Base-by-base conservation (phyloP, 2,797 vertebrate species). In the Champsocephalus gunnari region DNA sequence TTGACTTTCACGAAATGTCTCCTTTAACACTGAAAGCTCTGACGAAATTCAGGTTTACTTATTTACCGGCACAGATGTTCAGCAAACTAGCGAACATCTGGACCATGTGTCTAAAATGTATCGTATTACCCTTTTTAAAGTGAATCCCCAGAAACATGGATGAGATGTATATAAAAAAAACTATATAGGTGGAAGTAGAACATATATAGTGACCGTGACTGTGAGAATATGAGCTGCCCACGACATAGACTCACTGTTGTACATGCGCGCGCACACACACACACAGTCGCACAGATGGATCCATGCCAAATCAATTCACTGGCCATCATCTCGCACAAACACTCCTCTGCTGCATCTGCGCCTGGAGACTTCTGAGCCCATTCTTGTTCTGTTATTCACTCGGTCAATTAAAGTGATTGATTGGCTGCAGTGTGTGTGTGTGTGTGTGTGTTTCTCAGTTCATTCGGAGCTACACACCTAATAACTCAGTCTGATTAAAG, bases 401-500 rank as follows among this genome's bases (percentile, higher is more conserved):
- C 2, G 8, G 83, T 83, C 83, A 86, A 77, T 84, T 84, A 64
- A 70, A 75, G 54, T 69, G 73, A 85, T 65, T 67, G 77, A 85
- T 81, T 65, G 70, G 28, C 28, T 9, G 4, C 28, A 3, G 16
- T 45, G 67, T 17, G 50, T 17, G 53, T 13, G 45, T 38, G 34
- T 38, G 34, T 38, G 34, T 38, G 34, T 38, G 34, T 1, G 34
- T 68, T 57, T 44, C 54, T 14, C 24, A n/a, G 8, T 68, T 71
- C 78, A 19, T 62, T 61, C 59, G 0, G 34, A 71, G 62, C 66
- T 55, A 51, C 69, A 60, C 54, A 81, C 70, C 72, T 73, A 79
- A 70, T 80, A 80, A 72, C 73, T 66, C 69, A 43, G 63, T 19
- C 64, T 87, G 85, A 90, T 91, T 84, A 88, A 78, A 91, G 79